Evolutionary conservation across 2,797 vertebrate genomes (phyloP).

Genomic region (Leptatherina wallacei): DNA sequence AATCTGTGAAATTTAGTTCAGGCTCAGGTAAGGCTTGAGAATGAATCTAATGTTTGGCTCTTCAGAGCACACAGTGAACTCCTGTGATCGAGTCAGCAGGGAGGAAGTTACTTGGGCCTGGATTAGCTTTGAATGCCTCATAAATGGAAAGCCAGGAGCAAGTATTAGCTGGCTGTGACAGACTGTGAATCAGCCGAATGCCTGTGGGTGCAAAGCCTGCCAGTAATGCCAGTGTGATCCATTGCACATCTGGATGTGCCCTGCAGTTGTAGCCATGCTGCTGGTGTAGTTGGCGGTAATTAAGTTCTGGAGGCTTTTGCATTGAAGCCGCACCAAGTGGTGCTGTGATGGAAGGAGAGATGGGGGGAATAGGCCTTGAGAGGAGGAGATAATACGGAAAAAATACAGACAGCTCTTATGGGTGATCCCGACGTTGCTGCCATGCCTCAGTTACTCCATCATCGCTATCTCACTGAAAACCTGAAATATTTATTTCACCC

Average conservation of each 20-base stretch:
- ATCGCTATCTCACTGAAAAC: slow-evolving; percentile 52
- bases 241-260: slow-evolving; percentile 52
- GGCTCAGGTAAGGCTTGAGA: slow-evolving; percentile 15
- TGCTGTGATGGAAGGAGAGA: slow-evolving; percentile 2
- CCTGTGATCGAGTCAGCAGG: slow-evolving; percentile 27
- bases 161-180: slow-evolving; percentile 38
- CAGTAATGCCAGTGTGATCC: slow-evolving; percentile 26
- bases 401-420: slow-evolving; percentile 28
- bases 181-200: slow-evolving; percentile 36
- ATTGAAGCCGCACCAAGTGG: slow-evolving; percentile 20
- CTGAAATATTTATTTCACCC: slow-evolving; percentile 23
- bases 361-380: slow-evolving; percentile 5
- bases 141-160: slow-evolving; percentile 21
- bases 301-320: slow-evolving; percentile 31
- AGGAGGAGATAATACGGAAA: slow-evolving; percentile 27
- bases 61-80: slow-evolving; percentile 11
- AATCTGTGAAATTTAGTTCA: slow-evolving; percentile 25
- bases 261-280: slow-evolving; percentile 27
- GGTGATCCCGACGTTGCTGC: slow-evolving; percentile 44
- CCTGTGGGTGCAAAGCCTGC: slow-evolving; percentile 31
- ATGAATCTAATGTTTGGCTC: slow-evolving; percentile 11
- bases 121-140: slow-evolving; percentile 27
- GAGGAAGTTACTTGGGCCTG: slow-evolving; percentile 20
- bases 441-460: slow-evolving; percentile 43
- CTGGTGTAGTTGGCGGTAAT: slow-evolving; percentile 20